phyloP scores from a whole-genome alignment of 2,888 invertebrate genomes.

The Metacarcinus magister region DNA sequence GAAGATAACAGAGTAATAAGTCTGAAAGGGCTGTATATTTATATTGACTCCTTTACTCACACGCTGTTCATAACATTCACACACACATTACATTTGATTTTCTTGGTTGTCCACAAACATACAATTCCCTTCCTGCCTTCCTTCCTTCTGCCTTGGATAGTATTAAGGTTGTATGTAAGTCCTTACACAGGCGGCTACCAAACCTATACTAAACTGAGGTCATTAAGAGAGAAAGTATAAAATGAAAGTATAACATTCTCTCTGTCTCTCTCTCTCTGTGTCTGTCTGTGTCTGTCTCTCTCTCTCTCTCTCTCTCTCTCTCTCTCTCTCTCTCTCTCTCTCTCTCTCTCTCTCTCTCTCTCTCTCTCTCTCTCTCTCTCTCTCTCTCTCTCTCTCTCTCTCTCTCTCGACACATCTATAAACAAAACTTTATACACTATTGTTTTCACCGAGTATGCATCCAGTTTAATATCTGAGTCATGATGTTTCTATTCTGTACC shows the following conservation, averaged over 20 bases:
- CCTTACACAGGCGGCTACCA: not conserved
- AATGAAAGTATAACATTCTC: not conserved
- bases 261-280: not conserved
- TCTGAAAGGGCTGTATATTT: not conserved
- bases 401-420: not conserved
- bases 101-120: not conserved
- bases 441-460: not conserved
- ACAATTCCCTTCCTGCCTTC: not conserved
- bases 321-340: not conserved
- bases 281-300: not conserved
- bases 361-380: not conserved
- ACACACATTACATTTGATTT: not conserved
- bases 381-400: not conserved
- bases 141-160: not conserved
- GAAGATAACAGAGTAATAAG: not conserved
- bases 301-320: not conserved
- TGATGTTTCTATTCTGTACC: not conserved
- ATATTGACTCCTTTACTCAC: not conserved
- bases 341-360: not conserved
- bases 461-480: not conserved
- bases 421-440: not conserved
- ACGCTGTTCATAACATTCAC: not conserved
- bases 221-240: not conserved
- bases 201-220: conserved; percentile 9
- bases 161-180: not conserved